Base-by-base conservation (phyloP, 30 jellyfish, hydroid and myxozoan species). In the Euphysa ruthae region DNA sequence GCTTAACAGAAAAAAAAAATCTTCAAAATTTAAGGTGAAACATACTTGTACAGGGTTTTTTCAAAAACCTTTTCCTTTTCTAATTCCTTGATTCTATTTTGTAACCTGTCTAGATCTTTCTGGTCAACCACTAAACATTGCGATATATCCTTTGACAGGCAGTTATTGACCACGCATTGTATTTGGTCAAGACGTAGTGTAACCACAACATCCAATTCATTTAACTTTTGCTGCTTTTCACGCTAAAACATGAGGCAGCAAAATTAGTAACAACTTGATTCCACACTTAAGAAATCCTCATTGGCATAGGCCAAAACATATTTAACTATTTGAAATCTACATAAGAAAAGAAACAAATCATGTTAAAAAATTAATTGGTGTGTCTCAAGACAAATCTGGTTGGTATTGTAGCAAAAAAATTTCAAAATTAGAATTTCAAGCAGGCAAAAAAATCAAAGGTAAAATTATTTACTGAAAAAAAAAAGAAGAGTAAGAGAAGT, bases 151-250 rank as follows among this genome's bases (percentile, higher is more conserved):
- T 73, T 93, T 10, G 97, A 94, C 18, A 88, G 50, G 6, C 84
- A 35, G 49, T 65, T 70, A 66, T 88, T 81, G 27, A 81, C 61
- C 61, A 88, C 52, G 27, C 80, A 81, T 70, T 88, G 94, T 76
- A 88, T 64, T 64, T 88, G 97, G 42, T 82, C 91, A 58, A 88
- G 58, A 19, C 64, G 74, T 73, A 88, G 46, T 14, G 94, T 79
- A 15, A 81, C 97, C 23, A 88, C 94, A 32, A 88, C 91, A 79
- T 88, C 93, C 27, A 88, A 55, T 44, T 88, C 94, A 51, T 88
- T 88, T 69, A 88, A 68, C 49, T 80, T 88, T 63, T 88, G 97
- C 68, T 88, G 97, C 55, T 88, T 88, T 56, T 88, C 97, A 24
- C 94, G 93, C 97, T 88, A 51, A 30, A 21, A 34, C 32, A 38